Percentiles rank a stretch among this genome's conserved stretches.
Evolutionary conservation across 2,113 vertebrate species (phyloP).

Genomic region (Lanius ludovicianus): DNA sequence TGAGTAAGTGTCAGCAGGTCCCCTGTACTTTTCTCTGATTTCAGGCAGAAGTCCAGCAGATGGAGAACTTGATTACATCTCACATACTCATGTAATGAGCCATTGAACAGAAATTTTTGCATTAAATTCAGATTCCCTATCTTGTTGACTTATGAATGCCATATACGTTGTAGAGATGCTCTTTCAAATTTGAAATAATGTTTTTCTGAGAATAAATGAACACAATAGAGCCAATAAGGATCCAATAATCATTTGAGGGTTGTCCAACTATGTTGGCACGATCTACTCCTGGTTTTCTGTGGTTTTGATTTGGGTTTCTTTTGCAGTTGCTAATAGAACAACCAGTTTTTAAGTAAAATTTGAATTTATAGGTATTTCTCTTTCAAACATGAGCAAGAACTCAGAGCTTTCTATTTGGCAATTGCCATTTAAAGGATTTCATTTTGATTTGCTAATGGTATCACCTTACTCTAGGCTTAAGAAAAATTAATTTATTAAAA

Average conservation of each 20-base stretch:
- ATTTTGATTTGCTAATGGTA: not conserved
- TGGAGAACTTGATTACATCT: not conserved
- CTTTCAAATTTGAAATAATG: not conserved
- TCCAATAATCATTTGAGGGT: not conserved
- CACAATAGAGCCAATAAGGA: not conserved
- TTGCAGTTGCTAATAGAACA: not conserved
- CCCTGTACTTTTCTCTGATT: not conserved
- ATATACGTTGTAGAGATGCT: not conserved
- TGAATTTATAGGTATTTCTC: not conserved
- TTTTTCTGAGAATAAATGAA: not conserved
- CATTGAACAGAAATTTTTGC: not conserved
- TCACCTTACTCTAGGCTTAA: not conserved
- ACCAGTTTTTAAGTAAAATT: not conserved
- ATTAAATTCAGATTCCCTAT: not conserved
- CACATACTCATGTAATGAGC: not conserved
- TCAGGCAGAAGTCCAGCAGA: not conserved
- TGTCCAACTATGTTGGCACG: not conserved
- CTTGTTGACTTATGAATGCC: not conserved
- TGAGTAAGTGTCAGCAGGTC: not conserved
- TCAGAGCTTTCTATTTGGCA: not conserved
- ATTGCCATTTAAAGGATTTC: not conserved
- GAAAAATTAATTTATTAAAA: not conserved
- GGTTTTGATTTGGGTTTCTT: not conserved
- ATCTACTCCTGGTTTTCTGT: not conserved
- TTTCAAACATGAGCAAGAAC: not conserved